Evolutionary conservation across 30 jellyfish, hydroid and myxozoan species (phyloP), one percentile per base, ranked within the genome.

Genomic region (Aurelia coerulea): DNA sequence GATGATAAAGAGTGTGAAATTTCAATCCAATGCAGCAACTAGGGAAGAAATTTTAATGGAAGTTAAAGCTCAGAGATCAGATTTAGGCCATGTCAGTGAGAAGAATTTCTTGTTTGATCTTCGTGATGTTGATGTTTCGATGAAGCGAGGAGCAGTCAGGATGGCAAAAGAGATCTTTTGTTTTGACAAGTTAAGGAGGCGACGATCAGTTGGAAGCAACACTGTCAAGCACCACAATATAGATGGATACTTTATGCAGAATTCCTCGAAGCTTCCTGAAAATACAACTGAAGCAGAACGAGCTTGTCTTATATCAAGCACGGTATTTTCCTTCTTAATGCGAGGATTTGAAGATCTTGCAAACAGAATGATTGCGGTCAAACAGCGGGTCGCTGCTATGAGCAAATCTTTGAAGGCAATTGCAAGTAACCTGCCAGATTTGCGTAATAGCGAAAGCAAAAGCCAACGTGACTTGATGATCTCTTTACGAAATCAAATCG

Each of bases 141-240:
- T 88, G 68, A 15, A 31, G 18, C 35, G 37, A 14, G 92, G 92
- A 4, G 92, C 84, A 12, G 72, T 41, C 53, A 42, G 60, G 64
- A 29, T 88, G 3, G 86, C 89, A 4, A 70, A 79, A 37, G 77
- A 79, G 79, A 54, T 33, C 58, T 66, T 79, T 23, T 88, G 97
- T 65, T 11, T 23, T n/a, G 60, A 32, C 3, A 74, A 70, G 51
- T 18, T 64, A 51, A 70, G 89, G 59, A 31, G 84, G 52, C 73
- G 92, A 59, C 76, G 97, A 70, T 58, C 92, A 37, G 34, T 58
- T 16, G 60, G 16, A 66, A 66, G 37, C 54, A 88, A 69, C 9
- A 31, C 11, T 29, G 63, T 18, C 9, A 76, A 64, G 5, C 74
- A 66, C 41, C 67, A 39, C 37, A 41, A 18, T 35, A 76, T 52